A percentile compares a stretch with the other conserved stretches of the same genome.
These are phyloP conservation scores for Diglossa brunneiventris DNA, from an alignment of 2,113 vertebrate species.

Conservation along the genomic window DNA sequence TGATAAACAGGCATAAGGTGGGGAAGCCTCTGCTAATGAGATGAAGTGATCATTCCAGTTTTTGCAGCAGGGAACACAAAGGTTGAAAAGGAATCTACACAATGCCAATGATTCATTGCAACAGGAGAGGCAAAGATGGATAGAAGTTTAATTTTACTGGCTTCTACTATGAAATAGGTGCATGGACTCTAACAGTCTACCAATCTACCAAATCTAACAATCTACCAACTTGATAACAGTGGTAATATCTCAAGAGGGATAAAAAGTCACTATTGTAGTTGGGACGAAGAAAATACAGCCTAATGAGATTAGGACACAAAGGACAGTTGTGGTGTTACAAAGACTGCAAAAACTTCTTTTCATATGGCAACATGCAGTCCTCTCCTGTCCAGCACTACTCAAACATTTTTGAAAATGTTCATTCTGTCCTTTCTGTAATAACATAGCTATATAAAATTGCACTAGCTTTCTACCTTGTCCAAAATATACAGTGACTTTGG, in stretches of 20 bases:
- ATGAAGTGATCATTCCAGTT: neutral
- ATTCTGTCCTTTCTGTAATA: neutral
- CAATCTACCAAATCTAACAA: neutral
- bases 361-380: neutral
- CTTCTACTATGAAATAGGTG: neutral
- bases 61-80: neutral
- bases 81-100: neutral
- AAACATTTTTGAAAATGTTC: neutral
- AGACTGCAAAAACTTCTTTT: neutral
- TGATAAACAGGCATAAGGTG: neutral
- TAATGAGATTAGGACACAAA: neutral
- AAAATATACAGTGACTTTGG: neutral
- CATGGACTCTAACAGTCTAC: neutral
- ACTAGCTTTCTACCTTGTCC: neutral
- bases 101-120: rapidly evolving
- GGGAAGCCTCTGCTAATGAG: neutral
- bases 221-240: neutral
- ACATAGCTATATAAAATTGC: neutral
- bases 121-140: neutral
- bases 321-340: neutral
- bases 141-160: neutral
- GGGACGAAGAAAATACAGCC: neutral
- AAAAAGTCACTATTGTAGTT: rapidly evolving
- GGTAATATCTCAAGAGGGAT: neutral
- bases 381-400: neutral